phyloP scores from a whole-genome alignment of 1,140 invertebrate genomes.

The Ylistrum balloti region DNA sequence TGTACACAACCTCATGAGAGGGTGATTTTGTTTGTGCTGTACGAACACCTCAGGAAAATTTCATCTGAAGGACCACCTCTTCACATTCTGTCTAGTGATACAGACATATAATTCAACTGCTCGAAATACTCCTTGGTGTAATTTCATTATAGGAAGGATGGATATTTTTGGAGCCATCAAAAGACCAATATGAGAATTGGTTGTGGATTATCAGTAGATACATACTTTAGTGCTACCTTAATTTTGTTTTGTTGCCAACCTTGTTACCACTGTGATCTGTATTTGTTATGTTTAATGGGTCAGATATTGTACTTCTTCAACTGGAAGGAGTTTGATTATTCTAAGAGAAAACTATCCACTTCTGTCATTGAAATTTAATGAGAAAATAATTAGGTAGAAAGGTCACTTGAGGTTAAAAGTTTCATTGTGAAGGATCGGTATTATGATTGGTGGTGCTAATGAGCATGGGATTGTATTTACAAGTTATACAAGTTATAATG shows the following conservation, averaged over 20 bases:
- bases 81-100: background rate
- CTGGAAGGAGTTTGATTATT: background rate
- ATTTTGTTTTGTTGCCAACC: background rate
- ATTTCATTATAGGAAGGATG: background rate
- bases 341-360: background rate
- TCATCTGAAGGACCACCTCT: background rate
- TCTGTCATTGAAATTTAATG: too few relatives aligned
- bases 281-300: background rate
- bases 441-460: background rate
- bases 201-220: background rate
- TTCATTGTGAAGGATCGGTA: background rate
- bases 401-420: too few relatives aligned
- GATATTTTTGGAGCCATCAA: background rate
- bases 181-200: background rate
- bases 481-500: background rate
- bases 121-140: background rate
- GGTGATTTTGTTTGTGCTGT: background rate
- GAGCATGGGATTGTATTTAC: background rate
- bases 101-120: background rate
- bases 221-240: background rate
- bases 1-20: background rate
- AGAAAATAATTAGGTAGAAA: background rate
- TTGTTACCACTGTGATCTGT: background rate
- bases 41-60: constrained; percentile 3
- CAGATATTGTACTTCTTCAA: background rate